Percentiles rank a stretch among this genome's conserved stretches.
phyloP scores from a whole-genome alignment of 2,888 invertebrate genomes.

The Prostheceraeus crozeri region DNA sequence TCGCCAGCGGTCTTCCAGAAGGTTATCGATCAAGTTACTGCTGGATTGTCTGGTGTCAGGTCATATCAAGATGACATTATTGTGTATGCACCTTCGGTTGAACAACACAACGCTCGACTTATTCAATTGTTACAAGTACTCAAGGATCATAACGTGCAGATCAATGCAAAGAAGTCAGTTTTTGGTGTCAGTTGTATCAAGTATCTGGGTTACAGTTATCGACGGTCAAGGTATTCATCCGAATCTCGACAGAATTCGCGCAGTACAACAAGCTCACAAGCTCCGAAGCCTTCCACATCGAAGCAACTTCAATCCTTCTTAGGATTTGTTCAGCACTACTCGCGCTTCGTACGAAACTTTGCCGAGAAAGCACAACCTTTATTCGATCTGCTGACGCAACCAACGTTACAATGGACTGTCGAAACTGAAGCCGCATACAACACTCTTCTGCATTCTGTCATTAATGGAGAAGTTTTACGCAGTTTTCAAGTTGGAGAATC shows the following conservation, averaged over 20 bases:
- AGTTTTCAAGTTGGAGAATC: not conserved
- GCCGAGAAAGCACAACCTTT: slow-evolving; percentile 3
- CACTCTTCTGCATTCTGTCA: slow-evolving; percentile 2
- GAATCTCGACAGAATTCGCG: slow-evolving; percentile 19
- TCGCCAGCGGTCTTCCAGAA: not conserved
- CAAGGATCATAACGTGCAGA: slow-evolving; percentile 5
- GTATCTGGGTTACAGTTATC: not conserved
- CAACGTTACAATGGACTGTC: not conserved
- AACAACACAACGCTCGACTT: not conserved
- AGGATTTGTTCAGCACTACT: slow-evolving; percentile 6
- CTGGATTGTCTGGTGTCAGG: slow-evolving; percentile 12
- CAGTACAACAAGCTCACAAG: no score
- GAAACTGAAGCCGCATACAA: not conserved
- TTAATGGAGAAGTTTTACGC: slow-evolving; percentile 1
- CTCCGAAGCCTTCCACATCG: not conserved
- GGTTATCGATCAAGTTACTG: not conserved
- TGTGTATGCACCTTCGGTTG: not conserved
- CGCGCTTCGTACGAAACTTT: slow-evolving; percentile 11
- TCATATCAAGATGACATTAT: slow-evolving; percentile 8
- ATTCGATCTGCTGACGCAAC: not conserved
- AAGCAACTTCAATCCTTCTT: not conserved
- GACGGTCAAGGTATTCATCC: not conserved
- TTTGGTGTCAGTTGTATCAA: not conserved
- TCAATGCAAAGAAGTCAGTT: not conserved
- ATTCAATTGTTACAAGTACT: slow-evolving; percentile 4